phyloP scores from a whole-genome alignment of 2,888 invertebrate species.

The Hetaerina titia region DNA sequence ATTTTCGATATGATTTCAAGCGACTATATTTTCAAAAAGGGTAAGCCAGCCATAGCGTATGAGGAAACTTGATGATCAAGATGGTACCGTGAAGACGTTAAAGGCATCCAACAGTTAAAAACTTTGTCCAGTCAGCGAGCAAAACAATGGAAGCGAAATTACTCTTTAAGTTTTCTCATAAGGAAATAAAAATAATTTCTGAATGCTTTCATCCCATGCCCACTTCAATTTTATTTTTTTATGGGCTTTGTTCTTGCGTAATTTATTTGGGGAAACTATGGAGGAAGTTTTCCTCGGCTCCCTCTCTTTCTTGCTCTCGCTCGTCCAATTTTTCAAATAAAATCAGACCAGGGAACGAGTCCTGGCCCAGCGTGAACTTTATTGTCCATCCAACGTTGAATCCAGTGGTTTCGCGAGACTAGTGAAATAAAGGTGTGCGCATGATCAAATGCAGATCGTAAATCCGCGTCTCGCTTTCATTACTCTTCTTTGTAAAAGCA shows the following conservation, averaged over 20 bases:
- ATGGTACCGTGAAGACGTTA: background rate
- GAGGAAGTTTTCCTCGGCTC: background rate
- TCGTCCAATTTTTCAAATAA: background rate
- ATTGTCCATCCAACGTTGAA: background rate
- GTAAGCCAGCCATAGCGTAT: background rate
- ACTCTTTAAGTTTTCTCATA: background rate
- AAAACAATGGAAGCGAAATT: background rate
- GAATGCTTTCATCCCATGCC: background rate
- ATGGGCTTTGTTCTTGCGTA: background rate
- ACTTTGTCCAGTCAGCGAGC: background rate
- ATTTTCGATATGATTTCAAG: background rate
- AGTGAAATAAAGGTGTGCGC: background rate
- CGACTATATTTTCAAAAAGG: background rate
- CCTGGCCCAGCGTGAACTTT: background rate
- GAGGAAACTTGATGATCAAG: background rate
- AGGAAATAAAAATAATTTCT: background rate
- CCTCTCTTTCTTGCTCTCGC: background rate
- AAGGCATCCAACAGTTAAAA: background rate
- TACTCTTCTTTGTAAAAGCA: background rate
- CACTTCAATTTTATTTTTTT: background rate
- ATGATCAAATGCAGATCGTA: background rate
- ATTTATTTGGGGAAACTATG: background rate
- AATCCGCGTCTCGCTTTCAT: background rate
- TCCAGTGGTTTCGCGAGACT: background rate
- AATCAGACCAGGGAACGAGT: background rate